Percentiles rank a stretch among this genome's conserved stretches.
These are phyloP conservation scores for Australoheros scitulus DNA, from an alignment of 2,113 vertebrate genomes.

Conservation along the genomic window DNA sequence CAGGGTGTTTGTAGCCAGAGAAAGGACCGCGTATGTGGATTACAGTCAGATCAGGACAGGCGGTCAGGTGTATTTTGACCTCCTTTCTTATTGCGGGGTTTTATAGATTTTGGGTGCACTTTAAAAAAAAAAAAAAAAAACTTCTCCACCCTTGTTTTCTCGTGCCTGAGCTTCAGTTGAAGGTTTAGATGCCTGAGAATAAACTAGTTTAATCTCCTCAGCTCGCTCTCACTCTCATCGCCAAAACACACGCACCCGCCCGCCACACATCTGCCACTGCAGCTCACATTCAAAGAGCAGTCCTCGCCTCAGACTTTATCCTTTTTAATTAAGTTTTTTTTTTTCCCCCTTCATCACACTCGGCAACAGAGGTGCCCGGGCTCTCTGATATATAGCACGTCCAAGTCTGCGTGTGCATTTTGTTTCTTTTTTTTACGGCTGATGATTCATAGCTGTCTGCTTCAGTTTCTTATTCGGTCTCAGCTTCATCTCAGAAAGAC, in stretches of 20 bases:
- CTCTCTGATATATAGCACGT: constrained; percentile 49
- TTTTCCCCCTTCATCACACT: constrained; percentile 27
- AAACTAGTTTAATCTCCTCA: constrained; percentile 67
- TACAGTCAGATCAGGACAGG: background rate
- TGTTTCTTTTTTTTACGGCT: background rate
- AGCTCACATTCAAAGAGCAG: constrained; percentile 57
- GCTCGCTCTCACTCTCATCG: constrained; percentile 43
- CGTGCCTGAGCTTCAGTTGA: constrained; percentile 51
- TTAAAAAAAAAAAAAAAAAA: background rate
- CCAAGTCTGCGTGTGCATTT: constrained; percentile 33
- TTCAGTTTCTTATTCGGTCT: constrained; percentile 29
- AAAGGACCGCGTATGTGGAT: constrained; percentile 15
- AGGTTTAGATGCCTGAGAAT: constrained; percentile 74
- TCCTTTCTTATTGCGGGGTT: constrained; percentile 54
- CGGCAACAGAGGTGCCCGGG: constrained; percentile 24
- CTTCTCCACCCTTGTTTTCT: constrained; percentile 53
- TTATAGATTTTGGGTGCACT: constrained; percentile 49
- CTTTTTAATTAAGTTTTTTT: constrained; percentile 71
- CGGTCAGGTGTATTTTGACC: constrained; percentile 28
- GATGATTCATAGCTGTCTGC: constrained; percentile 47
- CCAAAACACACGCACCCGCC: constrained; percentile 3
- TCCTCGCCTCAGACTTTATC: constrained; percentile 59
- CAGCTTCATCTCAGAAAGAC: constrained; percentile 17
- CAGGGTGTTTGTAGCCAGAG: constrained; percentile 28
- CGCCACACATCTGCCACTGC: constrained; percentile 62